Base-by-base conservation (phyloP, 2,797 vertebrate genomes). In the Anabas testudineus region DNA sequence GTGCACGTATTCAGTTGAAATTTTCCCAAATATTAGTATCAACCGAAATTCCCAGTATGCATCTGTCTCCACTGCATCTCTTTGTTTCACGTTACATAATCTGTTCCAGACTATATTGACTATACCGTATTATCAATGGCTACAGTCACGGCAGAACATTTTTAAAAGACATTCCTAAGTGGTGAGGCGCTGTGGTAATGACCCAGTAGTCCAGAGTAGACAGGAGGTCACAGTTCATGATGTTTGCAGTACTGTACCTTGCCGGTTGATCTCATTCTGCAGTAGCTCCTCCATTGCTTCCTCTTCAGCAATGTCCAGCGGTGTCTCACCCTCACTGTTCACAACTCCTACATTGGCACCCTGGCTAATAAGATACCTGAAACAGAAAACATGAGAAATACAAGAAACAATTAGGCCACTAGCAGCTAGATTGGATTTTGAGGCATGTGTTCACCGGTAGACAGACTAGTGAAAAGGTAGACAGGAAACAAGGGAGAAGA, bases 271-370 rank as follows among this genome's bases (percentile, higher is more conserved):
- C 94, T 99, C 98, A 78, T 99, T 98, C 88, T 99, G 95, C 90
- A 99, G 95, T 54, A 99, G 95, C 87, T 99, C 97, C 90, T 99
- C 96, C 98, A 99, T 99, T 56, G 98, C 94, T 79, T 99, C 97
- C 76, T 99, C 98, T 85, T 99, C 98, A 30, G 98, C 97, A 54
- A 99, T 99, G 93, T 99, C 97, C 92, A 99, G 91, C 51, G 97
- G 97, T 3, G 97, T 99, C 83, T 99, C 97, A 19, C 98, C 98
- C 92, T 99, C 98, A 82, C 98, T 99, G 93, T 99, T 99, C 52
- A 99, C 98, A 75, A 97, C 97, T 39, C 97, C 97, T 59, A 99
- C 97, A 80, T 86, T 95, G 47, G 98, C 97, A 83, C 97, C 97
- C 87, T 97, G 96, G 88, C 93, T 94, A 88, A 99, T 98, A 87